Conservation (phyloP, 2,113 vertebrate genomes). For the Odocoileus hemionus region DNA sequence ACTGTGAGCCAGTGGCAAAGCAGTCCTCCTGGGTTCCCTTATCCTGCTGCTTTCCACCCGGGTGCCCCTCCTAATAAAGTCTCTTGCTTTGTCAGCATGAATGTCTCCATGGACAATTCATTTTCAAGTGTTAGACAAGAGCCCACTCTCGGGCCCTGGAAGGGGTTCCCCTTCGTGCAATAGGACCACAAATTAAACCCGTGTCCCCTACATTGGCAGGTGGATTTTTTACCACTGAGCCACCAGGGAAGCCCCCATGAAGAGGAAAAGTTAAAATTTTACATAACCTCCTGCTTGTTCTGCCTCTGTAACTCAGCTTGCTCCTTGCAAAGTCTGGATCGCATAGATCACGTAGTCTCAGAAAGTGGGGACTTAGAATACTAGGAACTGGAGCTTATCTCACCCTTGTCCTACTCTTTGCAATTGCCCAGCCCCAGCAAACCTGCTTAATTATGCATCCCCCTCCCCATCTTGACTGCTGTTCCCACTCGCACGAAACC, state of each 20-base stretch:
- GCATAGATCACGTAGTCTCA: neutral
- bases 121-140: neutral
- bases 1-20: neutral
- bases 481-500: neutral
- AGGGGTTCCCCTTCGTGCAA: neutral
- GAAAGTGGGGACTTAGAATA: neutral
- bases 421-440: neutral
- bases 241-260: neutral
- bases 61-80: neutral
- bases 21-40: neutral
- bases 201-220: neutral
- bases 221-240: neutral
- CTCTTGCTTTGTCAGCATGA: neutral
- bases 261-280: neutral
- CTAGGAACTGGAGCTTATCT: neutral
- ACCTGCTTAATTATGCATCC: neutral
- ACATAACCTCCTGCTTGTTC: neutral
- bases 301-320: neutral
- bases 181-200: neutral
- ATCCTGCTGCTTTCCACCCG: neutral
- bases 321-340: neutral
- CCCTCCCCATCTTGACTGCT: neutral
- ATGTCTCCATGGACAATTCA: neutral
- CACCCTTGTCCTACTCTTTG: neutral
- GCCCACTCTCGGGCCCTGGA: neutral